These are phyloP conservation scores for Ariopsis seemanni DNA, from an alignment of 2,113 vertebrate species.

Conservation along the genomic window DNA sequence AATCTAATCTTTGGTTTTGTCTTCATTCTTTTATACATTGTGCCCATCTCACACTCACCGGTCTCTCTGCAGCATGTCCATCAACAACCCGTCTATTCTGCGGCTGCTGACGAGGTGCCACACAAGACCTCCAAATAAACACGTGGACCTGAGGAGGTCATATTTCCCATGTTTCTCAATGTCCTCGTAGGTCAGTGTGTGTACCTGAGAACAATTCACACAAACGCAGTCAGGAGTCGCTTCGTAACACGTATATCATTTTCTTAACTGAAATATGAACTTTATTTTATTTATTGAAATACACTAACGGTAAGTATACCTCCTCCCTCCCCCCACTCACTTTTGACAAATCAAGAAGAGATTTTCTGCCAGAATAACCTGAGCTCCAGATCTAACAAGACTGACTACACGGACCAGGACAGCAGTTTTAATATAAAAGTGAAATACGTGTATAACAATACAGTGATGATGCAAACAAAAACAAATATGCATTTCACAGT, in stretches of 20 bases:
- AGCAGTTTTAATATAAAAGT: neutral
- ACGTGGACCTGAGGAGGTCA: constrained; percentile 85
- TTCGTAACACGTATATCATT: neutral
- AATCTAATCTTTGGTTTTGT: neutral
- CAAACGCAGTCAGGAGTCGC: neutral
- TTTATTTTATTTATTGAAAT: neutral
- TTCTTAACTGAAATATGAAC: neutral
- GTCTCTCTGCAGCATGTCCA: constrained; percentile 89
- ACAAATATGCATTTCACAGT: neutral
- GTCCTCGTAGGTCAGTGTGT: constrained; percentile 82
- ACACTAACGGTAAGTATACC: neutral
- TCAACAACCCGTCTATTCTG: constrained; percentile 83
- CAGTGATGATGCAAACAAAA: neutral
- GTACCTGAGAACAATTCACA: constrained; percentile 70
- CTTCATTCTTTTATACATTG: neutral
- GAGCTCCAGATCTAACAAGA: neutral
- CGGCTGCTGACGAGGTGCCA: constrained; percentile 85
- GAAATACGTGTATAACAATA: neutral
- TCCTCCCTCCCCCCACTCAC: neutral
- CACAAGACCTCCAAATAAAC: constrained; percentile 89
- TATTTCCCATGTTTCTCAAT: constrained; percentile 84
- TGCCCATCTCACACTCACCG: constrained; percentile 76
- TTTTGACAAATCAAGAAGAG: too few species aligned
- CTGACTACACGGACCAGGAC: neutral
- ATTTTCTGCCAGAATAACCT: neutral